phyloP scores from a whole-genome alignment of 2,888 invertebrate genomes.

The Oxycera nigricornis region DNA sequence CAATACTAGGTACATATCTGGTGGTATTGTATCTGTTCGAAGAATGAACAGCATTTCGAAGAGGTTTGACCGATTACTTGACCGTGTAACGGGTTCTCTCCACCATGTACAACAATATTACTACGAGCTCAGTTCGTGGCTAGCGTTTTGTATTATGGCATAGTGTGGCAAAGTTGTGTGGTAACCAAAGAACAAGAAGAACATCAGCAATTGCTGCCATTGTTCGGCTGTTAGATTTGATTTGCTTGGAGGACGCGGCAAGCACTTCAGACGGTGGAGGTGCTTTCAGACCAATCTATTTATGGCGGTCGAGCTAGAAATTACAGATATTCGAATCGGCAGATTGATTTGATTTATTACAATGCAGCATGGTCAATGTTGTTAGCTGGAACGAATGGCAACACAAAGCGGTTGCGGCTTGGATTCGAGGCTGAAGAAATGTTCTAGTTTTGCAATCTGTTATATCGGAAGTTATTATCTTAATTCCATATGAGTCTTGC shows the following conservation, averaged over 20 bases:
- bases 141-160: background rate
- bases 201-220: background rate
- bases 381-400: background rate
- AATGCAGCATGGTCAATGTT: background rate
- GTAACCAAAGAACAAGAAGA: background rate
- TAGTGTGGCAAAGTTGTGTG: background rate
- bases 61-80: constrained; percentile 25
- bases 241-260: background rate
- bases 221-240: background rate
- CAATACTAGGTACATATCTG: background rate
- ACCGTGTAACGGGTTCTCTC: constrained; percentile 7
- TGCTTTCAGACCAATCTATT: background rate
- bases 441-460: too few species aligned
- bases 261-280: background rate
- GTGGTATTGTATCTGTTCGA: background rate
- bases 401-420: background rate
- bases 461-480: too few species aligned
- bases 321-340: background rate
- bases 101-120: background rate
- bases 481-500: too few species aligned
- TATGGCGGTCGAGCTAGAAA: background rate
- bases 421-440: too few species aligned
- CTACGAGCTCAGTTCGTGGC: background rate
- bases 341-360: background rate
- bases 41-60: background rate